Evolutionary conservation across 2,888 invertebrate species (phyloP), one percentile per base, ranked within the genome.

Genomic region (Seira musarum): DNA sequence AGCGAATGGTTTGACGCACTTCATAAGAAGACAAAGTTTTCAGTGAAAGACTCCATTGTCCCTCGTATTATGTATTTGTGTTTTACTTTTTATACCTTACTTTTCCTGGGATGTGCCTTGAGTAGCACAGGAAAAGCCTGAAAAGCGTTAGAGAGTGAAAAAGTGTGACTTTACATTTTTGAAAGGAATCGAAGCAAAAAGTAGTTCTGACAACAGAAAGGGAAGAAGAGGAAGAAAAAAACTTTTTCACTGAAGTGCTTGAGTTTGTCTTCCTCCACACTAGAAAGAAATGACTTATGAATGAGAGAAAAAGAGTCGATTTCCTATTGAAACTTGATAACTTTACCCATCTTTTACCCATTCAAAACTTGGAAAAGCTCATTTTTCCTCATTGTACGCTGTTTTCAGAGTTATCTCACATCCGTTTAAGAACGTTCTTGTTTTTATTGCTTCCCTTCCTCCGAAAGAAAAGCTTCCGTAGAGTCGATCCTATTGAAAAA

Each of bases 281-380:
- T 21, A 53, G 40, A 57, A 64, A 40, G 57, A 69, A 74, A 74
- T 80, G 80, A 80, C 74, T 80, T 80, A 80, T 80, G 80, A 74
- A 70, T 75, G 35, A 64, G 24, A 53, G 73, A 69, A 80, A 80
- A 79, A 49, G 69, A 74, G 64, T 80, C 66, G 74, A 80, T 80
- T 80, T 80, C 74, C 61, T 70, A 80, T 74, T 74, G 80, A 80
- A 80, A 80, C 65, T 80, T 80, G 79, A 80, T 75, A 80, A 74
- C 80, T 80, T 80, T 80, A 35, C 66, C 80, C 74, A 74, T 80
- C 57, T 57, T 53, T 46, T 75, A 64, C 61, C 70, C 66, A 66
- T 74, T 74, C 66, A 70, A 63, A 65, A 70, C 64, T 70, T 70
- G 61, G 21, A 30, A 65, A 80, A 80, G 46, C 40, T 66, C 66